A percentile compares a stretch with the other conserved stretches of the same genome.
These are phyloP conservation scores for Calameuta filiformis DNA, from an alignment of 2,888 invertebrate genomes.

Conservation along the genomic window DNA sequence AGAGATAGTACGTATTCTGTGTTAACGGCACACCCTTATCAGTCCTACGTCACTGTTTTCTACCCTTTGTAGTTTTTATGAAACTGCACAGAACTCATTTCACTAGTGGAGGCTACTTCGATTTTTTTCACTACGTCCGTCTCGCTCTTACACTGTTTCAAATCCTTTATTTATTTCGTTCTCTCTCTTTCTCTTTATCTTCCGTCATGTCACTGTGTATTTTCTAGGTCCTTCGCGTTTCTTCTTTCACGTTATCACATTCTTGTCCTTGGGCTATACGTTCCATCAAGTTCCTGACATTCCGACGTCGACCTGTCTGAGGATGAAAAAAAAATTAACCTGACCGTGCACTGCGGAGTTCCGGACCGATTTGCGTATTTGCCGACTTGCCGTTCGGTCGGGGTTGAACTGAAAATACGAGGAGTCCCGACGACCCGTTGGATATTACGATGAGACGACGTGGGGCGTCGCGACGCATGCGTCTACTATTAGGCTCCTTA, in stretches of 20 bases:
- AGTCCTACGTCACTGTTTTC: not conserved
- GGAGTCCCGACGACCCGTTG: slow-evolving; percentile 35
- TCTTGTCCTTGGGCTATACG: not conserved
- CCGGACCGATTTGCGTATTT: slow-evolving; percentile 29
- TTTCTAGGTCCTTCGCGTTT: slow-evolving; percentile 12
- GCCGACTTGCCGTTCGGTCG: slow-evolving; percentile 41
- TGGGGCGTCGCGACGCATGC: slow-evolving; percentile 12
- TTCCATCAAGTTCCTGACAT: not conserved
- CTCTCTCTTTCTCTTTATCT: slow-evolving; percentile 4
- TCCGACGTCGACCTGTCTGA: not conserved
- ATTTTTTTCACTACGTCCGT: not conserved
- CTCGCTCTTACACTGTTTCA: no score
- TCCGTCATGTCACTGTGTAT: not conserved
- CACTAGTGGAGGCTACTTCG: not conserved
- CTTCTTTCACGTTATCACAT: not conserved
- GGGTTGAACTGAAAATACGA: slow-evolving; percentile 10
- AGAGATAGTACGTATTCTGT: not conserved
- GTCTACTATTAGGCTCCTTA: slow-evolving; percentile 1
- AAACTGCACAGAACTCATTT: not conserved
- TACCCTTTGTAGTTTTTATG: not conserved
- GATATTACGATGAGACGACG: slow-evolving; percentile 31
- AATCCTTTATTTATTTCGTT: no score
- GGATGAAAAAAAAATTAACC: not conserved
- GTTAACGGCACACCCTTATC: not conserved
- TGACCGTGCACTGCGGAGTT: slow-evolving; percentile 1